Conservation (phyloP, 2,113 vertebrate species). For the Miniopterus natalensis region DNA sequence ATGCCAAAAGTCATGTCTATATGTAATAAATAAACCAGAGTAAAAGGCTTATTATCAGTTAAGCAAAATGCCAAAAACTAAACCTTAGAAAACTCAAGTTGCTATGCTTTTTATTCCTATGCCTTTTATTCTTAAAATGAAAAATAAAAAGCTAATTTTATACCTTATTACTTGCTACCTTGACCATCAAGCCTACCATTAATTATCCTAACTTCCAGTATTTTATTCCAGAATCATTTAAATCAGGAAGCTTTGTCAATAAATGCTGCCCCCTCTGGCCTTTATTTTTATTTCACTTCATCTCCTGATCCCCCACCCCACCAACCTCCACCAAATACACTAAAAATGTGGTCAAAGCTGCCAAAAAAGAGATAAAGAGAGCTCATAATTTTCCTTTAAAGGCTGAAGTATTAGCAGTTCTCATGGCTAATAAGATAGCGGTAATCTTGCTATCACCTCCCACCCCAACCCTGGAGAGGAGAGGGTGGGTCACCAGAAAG, state of each 20-base stretch:
- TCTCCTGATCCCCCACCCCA: not conserved
- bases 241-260: not conserved
- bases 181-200: not conserved
- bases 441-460: not conserved
- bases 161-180: not conserved
- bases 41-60: not conserved
- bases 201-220: not conserved
- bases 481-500: not conserved
- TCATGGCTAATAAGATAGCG: not conserved
- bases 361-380: not conserved
- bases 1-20: not conserved
- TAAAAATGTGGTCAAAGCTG: not conserved
- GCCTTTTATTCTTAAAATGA: not conserved
- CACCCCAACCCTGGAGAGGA: not conserved
- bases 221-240: slow-evolving; percentile 34
- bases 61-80: slow-evolving; percentile 6
- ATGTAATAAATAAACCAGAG: not conserved
- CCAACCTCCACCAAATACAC: not conserved
- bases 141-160: not conserved
- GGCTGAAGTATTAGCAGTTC: not conserved
- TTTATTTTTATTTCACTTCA: not conserved
- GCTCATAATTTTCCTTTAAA: not conserved
- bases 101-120: not conserved
- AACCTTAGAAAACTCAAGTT: not conserved
- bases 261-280: not conserved